Percentiles rank a stretch among this genome's conserved stretches.
Evolutionary conservation across 2,888 invertebrate genomes (phyloP).

Genomic region (Campoletis raptor): DNA sequence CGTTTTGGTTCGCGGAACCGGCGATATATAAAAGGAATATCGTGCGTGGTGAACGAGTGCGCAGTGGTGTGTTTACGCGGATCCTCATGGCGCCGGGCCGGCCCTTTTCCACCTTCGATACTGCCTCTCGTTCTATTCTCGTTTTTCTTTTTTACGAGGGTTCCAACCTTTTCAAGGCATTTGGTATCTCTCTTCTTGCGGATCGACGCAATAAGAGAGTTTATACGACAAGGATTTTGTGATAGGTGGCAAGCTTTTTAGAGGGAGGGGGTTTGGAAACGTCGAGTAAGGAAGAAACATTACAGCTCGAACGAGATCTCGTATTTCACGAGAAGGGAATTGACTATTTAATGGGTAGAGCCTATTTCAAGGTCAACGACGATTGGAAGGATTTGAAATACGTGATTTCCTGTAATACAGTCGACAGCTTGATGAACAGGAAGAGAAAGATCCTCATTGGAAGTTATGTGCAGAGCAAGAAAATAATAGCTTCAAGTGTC

Average conservation of each 20-base stretch:
- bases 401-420: neutral
- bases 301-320: neutral
- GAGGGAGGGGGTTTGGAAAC: neutral
- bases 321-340: neutral
- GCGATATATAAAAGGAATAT: slow-evolving; percentile 36
- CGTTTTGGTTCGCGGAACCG: slow-evolving; percentile 45
- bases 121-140: neutral
- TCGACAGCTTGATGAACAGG: neutral
- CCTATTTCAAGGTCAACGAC: slow-evolving; percentile 37
- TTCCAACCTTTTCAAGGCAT: neutral
- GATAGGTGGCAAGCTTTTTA: neutral
- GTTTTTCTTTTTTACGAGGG: neutral
- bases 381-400: neutral
- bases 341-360: neutral
- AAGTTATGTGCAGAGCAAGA: slow-evolving; percentile 25
- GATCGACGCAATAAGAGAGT: slow-evolving; percentile 42
- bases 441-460: slow-evolving; percentile 6
- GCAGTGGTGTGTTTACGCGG: slow-evolving; percentile 66
- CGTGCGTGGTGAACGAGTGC: slow-evolving; percentile 60
- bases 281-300: neutral
- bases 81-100: slow-evolving; percentile 54
- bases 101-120: slow-evolving; percentile 36
- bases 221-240: slow-evolving; percentile 15
- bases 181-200: slow-evolving; percentile 49
- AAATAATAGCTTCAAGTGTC: slow-evolving; percentile 42